Evolutionary conservation across 2,113 vertebrate species (phyloP), one percentile per base, ranked within the genome.

Genomic region (Gracilinanus agilis): DNA sequence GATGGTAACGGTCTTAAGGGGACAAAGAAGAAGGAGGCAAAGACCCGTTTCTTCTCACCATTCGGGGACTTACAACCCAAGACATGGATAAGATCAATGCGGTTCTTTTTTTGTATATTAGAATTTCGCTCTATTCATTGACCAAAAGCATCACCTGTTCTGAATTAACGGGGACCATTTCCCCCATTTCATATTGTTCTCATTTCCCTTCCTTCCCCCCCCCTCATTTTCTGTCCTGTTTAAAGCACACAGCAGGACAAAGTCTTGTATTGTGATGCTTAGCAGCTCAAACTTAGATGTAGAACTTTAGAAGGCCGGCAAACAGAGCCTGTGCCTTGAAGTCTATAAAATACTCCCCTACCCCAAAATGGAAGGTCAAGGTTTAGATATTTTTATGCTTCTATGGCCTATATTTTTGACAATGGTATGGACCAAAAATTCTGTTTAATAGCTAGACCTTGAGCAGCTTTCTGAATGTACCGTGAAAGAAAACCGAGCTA

Each of bases 41-140:
- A 10, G 44, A 54, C 75, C 94, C 55, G 96, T 88, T 92, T 97
- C 91, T 44, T 23, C 67, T 94, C 61, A 34, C 88, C 95, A 5
- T 40, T 55, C 9, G 54, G 58, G 89, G 58, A 96, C 92, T 54
- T 96, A 95, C 75, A 94, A 67, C 44, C 83, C 95, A 44, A 56
- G 55, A 88, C 96, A n/a, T 90, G 94, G 94, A 95, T 21, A 95
- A 29, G 91, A 24, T 94, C 88, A 94, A 34, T 16, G 13, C 58
- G 61, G 89, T 96, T 94, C 19, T 93, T 97, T 98, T 49, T 96
- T 88, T 96, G 49, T 67, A 91, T 55, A 90, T 94, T 58, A 93
- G 40, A 29, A 90, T 93, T 27, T 67, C 95, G 55, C 75, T 91
- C 16, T 29, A 23, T 94, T 95, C 53, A 83, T 93, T 97, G 40